A percentile compares a stretch with the other conserved stretches of the same genome.
These are phyloP conservation scores for Balearica regulorum DNA, from an alignment of 2,797 vertebrate genomes.

Conservation along the genomic window DNA sequence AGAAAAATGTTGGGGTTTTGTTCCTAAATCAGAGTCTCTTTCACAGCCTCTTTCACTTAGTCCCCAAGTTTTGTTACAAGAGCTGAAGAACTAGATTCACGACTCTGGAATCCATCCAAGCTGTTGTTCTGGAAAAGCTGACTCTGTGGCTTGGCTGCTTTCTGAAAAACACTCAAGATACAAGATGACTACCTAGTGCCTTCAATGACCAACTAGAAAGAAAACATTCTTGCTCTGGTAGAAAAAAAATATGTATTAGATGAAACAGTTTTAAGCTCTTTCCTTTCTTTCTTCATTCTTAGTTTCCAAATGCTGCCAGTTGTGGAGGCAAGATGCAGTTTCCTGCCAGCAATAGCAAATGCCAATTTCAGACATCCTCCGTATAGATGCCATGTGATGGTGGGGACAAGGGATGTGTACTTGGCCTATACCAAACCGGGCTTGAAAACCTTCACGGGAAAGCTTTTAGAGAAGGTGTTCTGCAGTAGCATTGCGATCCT, in stretches of 20 bases:
- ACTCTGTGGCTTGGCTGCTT: not conserved
- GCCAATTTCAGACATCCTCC: not conserved
- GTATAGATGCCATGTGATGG: not conserved
- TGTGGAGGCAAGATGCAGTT: not conserved
- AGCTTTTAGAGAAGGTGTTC: not conserved
- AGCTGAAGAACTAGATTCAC: not conserved
- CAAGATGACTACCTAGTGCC: not conserved
- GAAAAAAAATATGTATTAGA: no score
- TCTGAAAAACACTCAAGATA: not conserved
- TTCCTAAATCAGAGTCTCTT: not conserved
- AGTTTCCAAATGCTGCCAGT: not conserved
- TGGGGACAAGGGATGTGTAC: no score
- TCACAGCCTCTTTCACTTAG: not conserved
- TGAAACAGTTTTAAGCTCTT: not conserved
- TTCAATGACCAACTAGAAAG: not conserved
- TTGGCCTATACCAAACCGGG: not conserved
- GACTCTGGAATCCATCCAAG: not conserved
- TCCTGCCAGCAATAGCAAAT: not conserved
- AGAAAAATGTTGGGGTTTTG: not conserved
- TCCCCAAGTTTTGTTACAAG: not conserved
- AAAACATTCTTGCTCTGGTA: not conserved
- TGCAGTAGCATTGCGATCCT: accelerated
- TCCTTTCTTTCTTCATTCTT: not conserved
- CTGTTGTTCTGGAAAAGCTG: not conserved
- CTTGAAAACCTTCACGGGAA: not conserved